Conservation (phyloP, 2,888 invertebrate species). For the Andrena bicolor region DNA sequence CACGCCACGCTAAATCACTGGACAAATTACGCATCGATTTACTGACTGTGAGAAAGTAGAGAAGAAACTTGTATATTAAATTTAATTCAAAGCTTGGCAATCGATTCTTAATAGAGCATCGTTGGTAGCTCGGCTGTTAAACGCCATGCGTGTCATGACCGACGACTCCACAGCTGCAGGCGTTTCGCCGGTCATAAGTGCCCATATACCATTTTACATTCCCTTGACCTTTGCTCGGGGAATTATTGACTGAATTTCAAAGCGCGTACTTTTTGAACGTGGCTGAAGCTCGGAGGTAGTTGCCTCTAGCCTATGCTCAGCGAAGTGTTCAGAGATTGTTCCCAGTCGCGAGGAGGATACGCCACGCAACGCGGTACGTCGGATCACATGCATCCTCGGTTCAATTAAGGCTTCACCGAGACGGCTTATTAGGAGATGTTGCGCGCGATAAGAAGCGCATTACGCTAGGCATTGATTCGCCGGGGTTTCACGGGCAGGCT, state of each 20-base stretch:
- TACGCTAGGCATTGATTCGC: slow-evolving; percentile 34
- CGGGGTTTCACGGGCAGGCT: slow-evolving; percentile 11
- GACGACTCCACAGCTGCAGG: slow-evolving; percentile 5
- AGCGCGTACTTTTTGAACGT: neutral
- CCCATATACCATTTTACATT: neutral
- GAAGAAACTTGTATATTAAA: too few relatives aligned
- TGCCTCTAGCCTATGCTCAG: slow-evolving; percentile 16
- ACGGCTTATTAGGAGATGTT: slow-evolving; percentile 53
- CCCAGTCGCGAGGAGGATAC: slow-evolving; percentile 19
- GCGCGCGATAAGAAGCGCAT: slow-evolving; percentile 36
- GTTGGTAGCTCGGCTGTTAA: slow-evolving; percentile 22
- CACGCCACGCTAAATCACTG: neutral
- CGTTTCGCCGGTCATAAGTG: slow-evolving; percentile 23
- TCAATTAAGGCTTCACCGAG: slow-evolving; percentile 60
- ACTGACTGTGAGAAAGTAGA: neutral
- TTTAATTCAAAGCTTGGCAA: slow-evolving; percentile 3
- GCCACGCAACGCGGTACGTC: slow-evolving; percentile 21
- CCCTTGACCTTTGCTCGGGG: slow-evolving; percentile 17
- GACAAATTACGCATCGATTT: neutral
- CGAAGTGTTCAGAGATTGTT: slow-evolving; percentile 50
- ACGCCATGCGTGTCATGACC: slow-evolving; percentile 6
- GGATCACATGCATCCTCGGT: slow-evolving; percentile 52
- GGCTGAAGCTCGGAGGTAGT: neutral
- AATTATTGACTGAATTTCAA: slow-evolving; percentile 2
- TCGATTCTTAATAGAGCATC: slow-evolving; percentile 19